phyloP scores from a whole-genome alignment of 2,113 vertebrate species.

The Bufo bufo region DNA sequence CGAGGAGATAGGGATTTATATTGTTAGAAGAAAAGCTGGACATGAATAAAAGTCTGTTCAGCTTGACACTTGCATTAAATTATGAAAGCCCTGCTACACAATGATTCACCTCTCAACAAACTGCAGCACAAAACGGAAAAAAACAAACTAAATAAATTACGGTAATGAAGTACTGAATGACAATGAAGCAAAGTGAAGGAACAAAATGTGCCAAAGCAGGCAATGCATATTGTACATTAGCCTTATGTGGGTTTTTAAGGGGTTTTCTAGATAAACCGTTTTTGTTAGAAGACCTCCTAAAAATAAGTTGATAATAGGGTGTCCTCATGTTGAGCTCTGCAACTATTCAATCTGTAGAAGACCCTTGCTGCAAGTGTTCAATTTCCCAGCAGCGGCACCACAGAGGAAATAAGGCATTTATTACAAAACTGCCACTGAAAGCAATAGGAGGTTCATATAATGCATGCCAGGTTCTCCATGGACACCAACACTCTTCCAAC shows the following conservation, averaged over 20 bases:
- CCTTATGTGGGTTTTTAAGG: too few species aligned
- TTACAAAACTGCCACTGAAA: background rate
- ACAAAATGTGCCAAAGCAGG: background rate
- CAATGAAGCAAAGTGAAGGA: background rate
- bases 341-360: too few species aligned
- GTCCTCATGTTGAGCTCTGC: too few species aligned
- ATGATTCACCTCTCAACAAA: background rate
- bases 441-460: too few species aligned
- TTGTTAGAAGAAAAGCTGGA: constrained; percentile 9
- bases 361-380: background rate
- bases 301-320: too few species aligned
- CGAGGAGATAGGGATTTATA: background rate
- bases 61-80: background rate
- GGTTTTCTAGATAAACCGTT: too few species aligned
- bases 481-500: background rate
- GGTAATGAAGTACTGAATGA: background rate
- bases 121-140: background rate
- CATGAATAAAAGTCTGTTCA: constrained; percentile 9
- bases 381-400: background rate
- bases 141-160: background rate
- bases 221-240: background rate
- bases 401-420: background rate
- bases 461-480: too few species aligned
- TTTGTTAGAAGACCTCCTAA: too few species aligned
- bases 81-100: background rate